Evolutionary conservation across 2,113 vertebrate species (phyloP).

Genomic region (Engraulis encrasicolus): DNA sequence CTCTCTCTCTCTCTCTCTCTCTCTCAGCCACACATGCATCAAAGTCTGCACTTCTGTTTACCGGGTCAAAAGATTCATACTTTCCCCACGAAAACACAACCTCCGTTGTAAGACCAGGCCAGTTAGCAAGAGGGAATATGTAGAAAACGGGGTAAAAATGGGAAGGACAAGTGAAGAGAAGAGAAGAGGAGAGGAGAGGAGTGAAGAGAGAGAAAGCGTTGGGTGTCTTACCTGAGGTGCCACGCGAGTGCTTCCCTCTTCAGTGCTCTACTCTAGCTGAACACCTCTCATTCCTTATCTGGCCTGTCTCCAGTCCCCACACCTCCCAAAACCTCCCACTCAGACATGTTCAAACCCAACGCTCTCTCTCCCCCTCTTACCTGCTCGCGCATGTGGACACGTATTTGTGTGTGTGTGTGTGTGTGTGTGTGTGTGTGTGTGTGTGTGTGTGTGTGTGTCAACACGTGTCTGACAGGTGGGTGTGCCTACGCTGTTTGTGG

Average conservation of each 20-base stretch:
- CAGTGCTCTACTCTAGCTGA: constrained; percentile 50
- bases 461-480: constrained; percentile 52
- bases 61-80: neutral
- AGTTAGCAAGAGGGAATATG: neutral
- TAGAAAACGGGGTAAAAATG: neutral
- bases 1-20: too few relatives aligned
- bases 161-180: neutral
- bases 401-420: constrained; percentile 15
- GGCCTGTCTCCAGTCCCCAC: constrained; percentile 47
- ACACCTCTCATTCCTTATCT: constrained; percentile 45
- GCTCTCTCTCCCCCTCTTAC: neutral
- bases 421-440: constrained; percentile 32
- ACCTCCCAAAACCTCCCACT: constrained; percentile 58
- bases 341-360: constrained; percentile 49
- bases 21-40: neutral
- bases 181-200: neutral
- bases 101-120: neutral
- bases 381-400: constrained; percentile 17
- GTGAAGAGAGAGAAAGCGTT: neutral
- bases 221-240: constrained; percentile 65
- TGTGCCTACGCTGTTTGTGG: constrained; percentile 59
- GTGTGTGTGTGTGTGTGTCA: constrained; percentile 40
- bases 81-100: neutral
- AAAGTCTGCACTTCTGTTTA: neutral
- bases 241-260: constrained; percentile 52